Percentiles rank a stretch among this genome's conserved stretches.
Conservation (phyloP, 1,140 invertebrate genomes). For the Philotrypesis tridentata region DNA sequence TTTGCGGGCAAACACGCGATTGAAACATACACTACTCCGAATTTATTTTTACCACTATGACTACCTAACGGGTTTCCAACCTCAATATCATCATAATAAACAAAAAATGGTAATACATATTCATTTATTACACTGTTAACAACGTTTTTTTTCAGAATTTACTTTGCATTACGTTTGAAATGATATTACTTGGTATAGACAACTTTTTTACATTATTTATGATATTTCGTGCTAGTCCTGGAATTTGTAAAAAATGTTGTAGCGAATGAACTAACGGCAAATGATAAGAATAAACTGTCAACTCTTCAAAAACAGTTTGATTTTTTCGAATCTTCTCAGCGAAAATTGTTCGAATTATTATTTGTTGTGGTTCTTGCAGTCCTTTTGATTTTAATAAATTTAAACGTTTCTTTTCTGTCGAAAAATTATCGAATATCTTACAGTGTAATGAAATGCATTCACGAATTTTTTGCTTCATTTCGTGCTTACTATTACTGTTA, state of each 20-base stretch:
- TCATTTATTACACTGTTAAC: neutral
- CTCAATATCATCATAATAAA: slow-evolving; percentile 45
- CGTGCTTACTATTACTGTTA: neutral
- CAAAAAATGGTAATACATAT: slow-evolving; percentile 35
- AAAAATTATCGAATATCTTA: slow-evolving; percentile 25
- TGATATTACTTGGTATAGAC: slow-evolving; percentile 2
- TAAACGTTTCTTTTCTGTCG: slow-evolving; percentile 27
- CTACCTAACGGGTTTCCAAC: slow-evolving; percentile 39
- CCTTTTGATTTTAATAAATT: slow-evolving; percentile 24
- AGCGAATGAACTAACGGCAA: slow-evolving; percentile 14
- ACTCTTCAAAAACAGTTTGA: neutral
- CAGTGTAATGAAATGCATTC: slow-evolving; percentile 2
- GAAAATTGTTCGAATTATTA: neutral
- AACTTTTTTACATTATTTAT: slow-evolving; percentile 34
- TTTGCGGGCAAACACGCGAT: slow-evolving; percentile 40
- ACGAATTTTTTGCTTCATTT: slow-evolving; percentile 1
- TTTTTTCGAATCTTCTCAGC: neutral
- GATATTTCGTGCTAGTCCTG: slow-evolving; percentile 4
- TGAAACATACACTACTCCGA: slow-evolving; percentile 39
- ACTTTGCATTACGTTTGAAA: slow-evolving; percentile 41
- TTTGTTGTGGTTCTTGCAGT: slow-evolving; percentile 9
- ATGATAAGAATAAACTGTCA: neutral
- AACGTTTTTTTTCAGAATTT: slow-evolving; percentile 29
- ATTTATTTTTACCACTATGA: slow-evolving; percentile 46
- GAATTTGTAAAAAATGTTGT: slow-evolving; percentile 36